These are phyloP conservation scores for Lagria hirta DNA, from an alignment of 2,888 invertebrate genomes.

Conservation along the genomic window DNA sequence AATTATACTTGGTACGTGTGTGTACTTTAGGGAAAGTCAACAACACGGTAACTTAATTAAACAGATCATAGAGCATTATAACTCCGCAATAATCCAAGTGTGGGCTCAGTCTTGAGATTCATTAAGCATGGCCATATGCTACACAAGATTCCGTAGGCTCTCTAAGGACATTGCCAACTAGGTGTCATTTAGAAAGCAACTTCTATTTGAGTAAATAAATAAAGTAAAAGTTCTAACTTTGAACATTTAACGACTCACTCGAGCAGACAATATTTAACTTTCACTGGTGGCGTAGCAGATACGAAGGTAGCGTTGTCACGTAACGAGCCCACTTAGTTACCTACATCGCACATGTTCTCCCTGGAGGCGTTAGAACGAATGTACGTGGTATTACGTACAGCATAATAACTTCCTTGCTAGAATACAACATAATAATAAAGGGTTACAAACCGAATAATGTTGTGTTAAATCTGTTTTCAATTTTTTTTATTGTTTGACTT, in stretches of 20 bases:
- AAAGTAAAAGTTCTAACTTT: slow-evolving; percentile 32
- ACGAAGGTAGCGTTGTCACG: slow-evolving; percentile 33
- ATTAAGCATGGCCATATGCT: no score
- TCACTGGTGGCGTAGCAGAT: slow-evolving; percentile 27
- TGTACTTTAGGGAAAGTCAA: no score
- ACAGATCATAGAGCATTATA: no score
- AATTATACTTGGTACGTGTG: no score
- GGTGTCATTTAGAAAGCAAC: slow-evolving; percentile 16
- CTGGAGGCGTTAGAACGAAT: slow-evolving; percentile 33
- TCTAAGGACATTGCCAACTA: no score
- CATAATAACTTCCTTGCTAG: slow-evolving; percentile 30
- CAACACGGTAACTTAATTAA: no score
- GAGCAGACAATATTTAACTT: slow-evolving; percentile 34
- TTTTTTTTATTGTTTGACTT: no score
- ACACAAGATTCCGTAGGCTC: no score
- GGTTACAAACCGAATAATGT: slow-evolving; percentile 12
- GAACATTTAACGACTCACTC: slow-evolving; percentile 29
- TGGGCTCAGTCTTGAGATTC: no score
- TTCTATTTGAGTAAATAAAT: slow-evolving; percentile 32
- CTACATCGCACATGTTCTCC: slow-evolving; percentile 37
- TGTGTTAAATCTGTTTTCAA: no score
- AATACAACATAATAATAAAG: slow-evolving; percentile 22
- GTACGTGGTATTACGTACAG: slow-evolving; percentile 35
- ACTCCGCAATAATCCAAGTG: no score
- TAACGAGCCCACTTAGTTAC: slow-evolving; percentile 38